phyloP scores from a whole-genome alignment of 2,797 vertebrate genomes.

The Acrossocheilus fasciatus region DNA sequence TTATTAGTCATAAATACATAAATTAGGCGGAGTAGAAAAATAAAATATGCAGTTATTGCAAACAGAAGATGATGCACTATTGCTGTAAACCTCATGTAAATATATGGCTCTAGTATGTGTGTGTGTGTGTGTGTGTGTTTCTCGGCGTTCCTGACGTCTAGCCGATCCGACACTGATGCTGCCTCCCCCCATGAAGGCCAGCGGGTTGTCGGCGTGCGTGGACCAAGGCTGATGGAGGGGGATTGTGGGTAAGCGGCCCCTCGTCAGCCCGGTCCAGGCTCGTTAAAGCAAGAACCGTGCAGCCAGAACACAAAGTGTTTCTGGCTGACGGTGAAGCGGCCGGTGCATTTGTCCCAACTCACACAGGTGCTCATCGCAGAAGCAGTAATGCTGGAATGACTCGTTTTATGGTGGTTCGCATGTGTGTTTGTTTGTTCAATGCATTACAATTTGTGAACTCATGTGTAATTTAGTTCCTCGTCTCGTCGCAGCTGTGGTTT shows the following conservation, averaged over 20 bases:
- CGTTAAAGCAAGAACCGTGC: not conserved
- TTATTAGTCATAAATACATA: not conserved
- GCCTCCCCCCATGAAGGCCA: constrained; percentile 79
- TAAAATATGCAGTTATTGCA: constrained; percentile 34
- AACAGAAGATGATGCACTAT: constrained; percentile 28
- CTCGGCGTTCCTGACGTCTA: constrained; percentile 60
- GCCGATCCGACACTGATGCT: constrained; percentile 65
- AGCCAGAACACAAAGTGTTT: constrained; percentile 18
- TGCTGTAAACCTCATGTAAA: constrained; percentile 44
- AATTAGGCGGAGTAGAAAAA: constrained; percentile 37
- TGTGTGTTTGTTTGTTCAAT: not conserved
- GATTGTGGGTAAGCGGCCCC: constrained; percentile 36
- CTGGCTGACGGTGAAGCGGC: constrained; percentile 58
- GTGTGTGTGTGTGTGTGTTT: constrained; percentile 59
- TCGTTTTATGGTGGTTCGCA: not conserved
- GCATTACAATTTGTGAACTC: not conserved
- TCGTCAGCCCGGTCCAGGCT: constrained; percentile 29
- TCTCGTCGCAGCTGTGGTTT: constrained; percentile 64
- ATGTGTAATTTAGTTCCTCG: constrained; percentile 41
- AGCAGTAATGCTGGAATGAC: not conserved
- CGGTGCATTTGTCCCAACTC: constrained; percentile 80
- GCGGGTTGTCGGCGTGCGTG: constrained; percentile 65
- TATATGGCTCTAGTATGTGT: constrained; percentile 52
- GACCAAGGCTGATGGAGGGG: constrained; percentile 48
- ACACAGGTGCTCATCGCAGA: constrained; percentile 77